Evolutionary conservation across 1,140 invertebrate genomes (phyloP).

Genomic region (Lerema accius): DNA sequence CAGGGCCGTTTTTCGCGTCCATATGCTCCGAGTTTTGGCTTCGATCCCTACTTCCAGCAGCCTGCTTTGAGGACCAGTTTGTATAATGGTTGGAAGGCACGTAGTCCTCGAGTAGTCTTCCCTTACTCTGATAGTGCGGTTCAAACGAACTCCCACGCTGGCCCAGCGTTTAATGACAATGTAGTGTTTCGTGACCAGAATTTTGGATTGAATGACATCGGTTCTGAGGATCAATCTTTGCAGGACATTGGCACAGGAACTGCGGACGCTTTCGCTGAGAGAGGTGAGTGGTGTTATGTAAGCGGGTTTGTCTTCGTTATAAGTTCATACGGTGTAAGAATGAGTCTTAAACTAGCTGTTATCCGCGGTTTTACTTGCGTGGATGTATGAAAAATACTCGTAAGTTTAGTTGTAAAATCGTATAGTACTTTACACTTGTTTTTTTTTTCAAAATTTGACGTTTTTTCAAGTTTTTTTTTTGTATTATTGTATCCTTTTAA

Average conservation of each 20-base stretch:
- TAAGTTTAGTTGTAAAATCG: no score
- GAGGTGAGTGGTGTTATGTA: constrained; percentile 74
- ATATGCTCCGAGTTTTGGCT: constrained; percentile 64
- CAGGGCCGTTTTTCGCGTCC: constrained; percentile 64
- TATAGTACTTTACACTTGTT: no score
- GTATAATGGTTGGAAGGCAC: constrained; percentile 76
- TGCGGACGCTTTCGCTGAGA: constrained; percentile 80
- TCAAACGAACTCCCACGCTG: constrained; percentile 78
- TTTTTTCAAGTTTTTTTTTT: no score
- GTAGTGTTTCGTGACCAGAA: constrained; percentile 85
- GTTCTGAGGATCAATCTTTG: constrained; percentile 81
- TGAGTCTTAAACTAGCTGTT: no score
- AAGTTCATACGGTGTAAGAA: no score
- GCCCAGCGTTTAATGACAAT: constrained; percentile 79
- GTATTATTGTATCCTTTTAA: no score
- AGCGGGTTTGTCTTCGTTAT: no score
- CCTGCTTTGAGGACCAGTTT: constrained; percentile 62
- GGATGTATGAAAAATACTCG: no score
- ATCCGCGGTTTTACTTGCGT: no score
- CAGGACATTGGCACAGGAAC: constrained; percentile 81
- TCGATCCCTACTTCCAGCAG: constrained; percentile 51
- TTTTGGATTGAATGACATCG: constrained; percentile 82
- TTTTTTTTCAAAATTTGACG: no score
- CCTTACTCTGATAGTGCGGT: constrained; percentile 76
- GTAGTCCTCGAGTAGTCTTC: constrained; percentile 84